Percentiles rank a stretch among this genome's conserved stretches.
Conservation (phyloP, 1,140 invertebrate genomes). For the Cherax quadricarinatus region DNA sequence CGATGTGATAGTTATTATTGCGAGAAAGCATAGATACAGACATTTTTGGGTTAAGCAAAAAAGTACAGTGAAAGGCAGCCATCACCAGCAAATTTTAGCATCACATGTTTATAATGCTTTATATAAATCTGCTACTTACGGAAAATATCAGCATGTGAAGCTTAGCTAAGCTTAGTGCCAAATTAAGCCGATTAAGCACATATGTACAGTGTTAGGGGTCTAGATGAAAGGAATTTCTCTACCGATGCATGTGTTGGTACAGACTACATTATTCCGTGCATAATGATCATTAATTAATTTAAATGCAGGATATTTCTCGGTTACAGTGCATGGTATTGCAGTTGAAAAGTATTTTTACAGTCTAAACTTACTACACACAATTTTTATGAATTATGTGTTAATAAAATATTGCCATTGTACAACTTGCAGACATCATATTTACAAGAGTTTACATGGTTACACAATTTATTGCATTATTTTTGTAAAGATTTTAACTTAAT, state of each 20-base stretch:
- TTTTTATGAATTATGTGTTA: neutral
- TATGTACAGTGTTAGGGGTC: slow-evolving; percentile 43
- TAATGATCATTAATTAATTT: neutral
- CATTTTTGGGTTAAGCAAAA: no score
- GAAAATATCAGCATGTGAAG: slow-evolving; percentile 27
- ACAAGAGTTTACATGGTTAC: neutral
- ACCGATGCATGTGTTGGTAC: slow-evolving; percentile 20
- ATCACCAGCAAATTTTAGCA: neutral
- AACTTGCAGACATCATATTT: neutral
- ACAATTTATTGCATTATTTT: neutral
- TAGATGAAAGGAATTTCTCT: slow-evolving; percentile 14
- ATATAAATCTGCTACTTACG: slow-evolving; percentile 2
- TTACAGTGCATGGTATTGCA: neutral
- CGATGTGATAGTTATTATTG: neutral
- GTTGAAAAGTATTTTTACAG: neutral
- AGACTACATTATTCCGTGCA: neutral
- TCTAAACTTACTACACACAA: neutral
- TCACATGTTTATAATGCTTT: neutral
- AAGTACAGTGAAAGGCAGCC: neutral
- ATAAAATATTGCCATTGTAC: neutral
- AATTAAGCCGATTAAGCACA: slow-evolving; percentile 38
- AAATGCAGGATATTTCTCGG: neutral
- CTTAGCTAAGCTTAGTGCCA: slow-evolving; percentile 32
- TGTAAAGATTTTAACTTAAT: neutral
- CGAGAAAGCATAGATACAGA: neutral